These are phyloP conservation scores for Gadus chalcogrammus DNA, from an alignment of 2,113 vertebrate species.

Conservation along the genomic window DNA sequence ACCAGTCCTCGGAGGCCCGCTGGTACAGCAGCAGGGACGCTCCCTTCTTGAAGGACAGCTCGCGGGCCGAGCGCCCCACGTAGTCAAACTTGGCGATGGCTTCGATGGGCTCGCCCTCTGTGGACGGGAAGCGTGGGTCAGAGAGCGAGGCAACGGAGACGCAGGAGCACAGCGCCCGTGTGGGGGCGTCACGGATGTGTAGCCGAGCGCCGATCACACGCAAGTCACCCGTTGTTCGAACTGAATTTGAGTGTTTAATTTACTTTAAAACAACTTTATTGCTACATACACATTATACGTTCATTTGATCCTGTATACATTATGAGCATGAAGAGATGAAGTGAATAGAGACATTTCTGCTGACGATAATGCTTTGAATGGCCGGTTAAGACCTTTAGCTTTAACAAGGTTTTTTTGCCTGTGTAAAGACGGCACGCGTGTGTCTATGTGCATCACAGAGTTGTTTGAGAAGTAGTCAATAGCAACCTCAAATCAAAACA, in stretches of 20 bases:
- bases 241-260: too few relatives aligned
- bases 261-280: too few relatives aligned
- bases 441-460: slow-evolving; percentile 1
- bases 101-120: slow-evolving; percentile 97
- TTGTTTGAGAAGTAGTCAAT: slow-evolving; percentile 45
- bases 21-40: slow-evolving; percentile 95
- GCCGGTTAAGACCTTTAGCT: too few relatives aligned
- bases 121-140: slow-evolving; percentile 36
- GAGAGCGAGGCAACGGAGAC: neutral
- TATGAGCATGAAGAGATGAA: too few relatives aligned
- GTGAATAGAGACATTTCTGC: too few relatives aligned
- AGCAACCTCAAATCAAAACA: slow-evolving; percentile 40
- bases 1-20: slow-evolving; percentile 97
- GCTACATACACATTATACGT: too few relatives aligned
- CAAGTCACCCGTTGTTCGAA: too few relatives aligned
- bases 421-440: neutral
- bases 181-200: neutral
- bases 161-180: neutral
- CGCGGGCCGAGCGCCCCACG: slow-evolving; percentile 88
- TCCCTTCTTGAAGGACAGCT: slow-evolving; percentile 97
- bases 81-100: slow-evolving; percentile 99
- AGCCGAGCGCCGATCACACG: too few relatives aligned
- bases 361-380: neutral
- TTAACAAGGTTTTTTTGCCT: neutral
- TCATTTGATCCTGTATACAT: too few relatives aligned